phyloP scores from a whole-genome alignment of 1,140 invertebrate genomes.

The Bombus vancouverensis region DNA sequence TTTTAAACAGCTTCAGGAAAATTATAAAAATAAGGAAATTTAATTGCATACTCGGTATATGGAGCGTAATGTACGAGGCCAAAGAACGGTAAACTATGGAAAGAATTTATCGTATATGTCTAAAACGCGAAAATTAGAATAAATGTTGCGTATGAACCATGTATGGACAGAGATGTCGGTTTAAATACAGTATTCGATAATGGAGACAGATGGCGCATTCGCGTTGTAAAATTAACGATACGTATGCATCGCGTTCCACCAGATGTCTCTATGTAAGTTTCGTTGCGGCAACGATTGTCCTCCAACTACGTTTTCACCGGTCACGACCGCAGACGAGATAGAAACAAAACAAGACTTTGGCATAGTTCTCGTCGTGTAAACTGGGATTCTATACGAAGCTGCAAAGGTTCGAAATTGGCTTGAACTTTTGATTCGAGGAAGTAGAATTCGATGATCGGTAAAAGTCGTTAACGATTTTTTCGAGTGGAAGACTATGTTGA shows the following conservation, averaged over 20 bases:
- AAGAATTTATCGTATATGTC: not conserved
- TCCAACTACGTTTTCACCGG: not conserved
- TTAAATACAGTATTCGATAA: not conserved
- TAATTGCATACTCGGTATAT: not conserved
- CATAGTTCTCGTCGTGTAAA: not conserved
- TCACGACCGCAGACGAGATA: not conserved
- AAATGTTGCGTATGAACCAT: not conserved
- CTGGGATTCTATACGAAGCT: too few relatives aligned
- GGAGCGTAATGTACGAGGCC: not conserved
- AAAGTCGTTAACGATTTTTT: conserved; percentile 13
- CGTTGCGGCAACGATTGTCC: not conserved
- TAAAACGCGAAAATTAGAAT: not conserved
- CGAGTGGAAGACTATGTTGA: conserved; percentile 37
- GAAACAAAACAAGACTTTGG: conserved; percentile 15
- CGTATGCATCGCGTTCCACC: not conserved
- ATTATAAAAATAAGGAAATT: not conserved
- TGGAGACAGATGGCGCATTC: not conserved
- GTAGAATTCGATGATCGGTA: conserved; percentile 8
- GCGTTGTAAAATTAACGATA: too few relatives aligned
- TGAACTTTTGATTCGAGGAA: not conserved
- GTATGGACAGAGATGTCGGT: not conserved
- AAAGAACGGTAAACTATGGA: not conserved
- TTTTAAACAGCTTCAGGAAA: not conserved
- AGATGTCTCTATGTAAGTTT: not conserved
- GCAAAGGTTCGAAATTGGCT: not conserved